A percentile compares a stretch with the other conserved stretches of the same genome.
Evolutionary conservation across 92 coral and sea anemone genomes (phyloP).

Genomic region (Parazoanthus atlanticus): DNA sequence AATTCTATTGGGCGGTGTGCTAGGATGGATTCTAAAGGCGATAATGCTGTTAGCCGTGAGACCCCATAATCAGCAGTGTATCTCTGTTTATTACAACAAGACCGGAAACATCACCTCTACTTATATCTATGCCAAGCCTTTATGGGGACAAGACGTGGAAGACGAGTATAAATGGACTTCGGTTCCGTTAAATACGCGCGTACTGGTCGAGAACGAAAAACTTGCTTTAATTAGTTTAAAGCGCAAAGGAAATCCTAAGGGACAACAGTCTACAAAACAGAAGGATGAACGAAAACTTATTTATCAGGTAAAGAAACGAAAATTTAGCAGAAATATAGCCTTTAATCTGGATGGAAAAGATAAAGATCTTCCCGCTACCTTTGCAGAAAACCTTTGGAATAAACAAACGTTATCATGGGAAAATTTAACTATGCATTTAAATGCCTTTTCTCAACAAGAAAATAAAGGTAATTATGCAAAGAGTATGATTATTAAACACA

Average conservation of each 20-base stretch:
- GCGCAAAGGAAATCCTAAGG: neutral
- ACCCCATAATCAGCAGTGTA: conserved; percentile 68
- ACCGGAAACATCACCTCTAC: conserved; percentile 40
- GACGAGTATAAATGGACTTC: conserved; percentile 34
- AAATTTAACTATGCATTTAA: neutral
- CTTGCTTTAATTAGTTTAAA: neutral
- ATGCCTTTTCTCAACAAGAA: neutral
- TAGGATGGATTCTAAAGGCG: conserved; percentile 65
- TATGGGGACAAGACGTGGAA: conserved; percentile 19
- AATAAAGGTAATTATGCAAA: neutral
- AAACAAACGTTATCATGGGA: neutral
- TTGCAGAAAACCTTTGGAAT: neutral
- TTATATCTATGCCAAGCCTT: conserved; percentile 34
- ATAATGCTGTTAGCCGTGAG: conserved; percentile 62
- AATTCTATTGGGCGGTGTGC: conserved; percentile 60
- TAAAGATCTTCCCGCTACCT: neutral
- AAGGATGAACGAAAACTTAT: neutral
- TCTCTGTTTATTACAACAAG: conserved; percentile 59
- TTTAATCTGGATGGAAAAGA: neutral
- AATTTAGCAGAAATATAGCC: neutral
- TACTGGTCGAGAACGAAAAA: neutral
- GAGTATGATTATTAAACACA: neutral
- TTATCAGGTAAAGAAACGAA: neutral
- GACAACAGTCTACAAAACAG: neutral
- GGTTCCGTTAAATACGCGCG: neutral